Percentiles rank a stretch among this genome's conserved stretches.
Conservation (phyloP, 2,888 invertebrate species). For the Orthonevra nobilis region DNA sequence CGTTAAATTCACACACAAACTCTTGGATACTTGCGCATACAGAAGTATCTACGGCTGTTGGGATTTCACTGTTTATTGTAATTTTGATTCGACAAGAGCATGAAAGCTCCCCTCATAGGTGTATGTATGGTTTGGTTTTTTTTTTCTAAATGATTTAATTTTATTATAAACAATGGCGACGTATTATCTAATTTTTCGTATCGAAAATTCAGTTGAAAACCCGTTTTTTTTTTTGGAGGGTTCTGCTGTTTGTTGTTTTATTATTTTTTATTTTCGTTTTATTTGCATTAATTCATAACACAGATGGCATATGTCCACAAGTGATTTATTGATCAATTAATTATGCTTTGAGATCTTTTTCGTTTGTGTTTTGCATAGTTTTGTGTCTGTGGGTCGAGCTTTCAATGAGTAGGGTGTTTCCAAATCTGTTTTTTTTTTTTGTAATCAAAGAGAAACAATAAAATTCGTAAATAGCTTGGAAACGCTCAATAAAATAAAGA, state of each 20-base stretch:
- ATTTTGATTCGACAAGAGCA: constrained; percentile 4
- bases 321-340: constrained; percentile 61
- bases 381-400: constrained; percentile 9
- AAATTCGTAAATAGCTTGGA: constrained; percentile 7
- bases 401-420: constrained; percentile 5
- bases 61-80: background rate
- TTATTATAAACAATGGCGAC: constrained; percentile 30
- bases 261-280: constrained; percentile 2
- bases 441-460: constrained; percentile 11
- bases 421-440: constrained; percentile 3
- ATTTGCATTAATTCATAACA: constrained; percentile 47
- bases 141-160: constrained; percentile 30
- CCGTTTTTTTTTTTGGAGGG: no score
- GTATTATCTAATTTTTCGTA: constrained; percentile 22
- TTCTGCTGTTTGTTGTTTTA: no score
- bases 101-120: background rate
- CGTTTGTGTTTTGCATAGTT: constrained; percentile 15
- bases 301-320: constrained; percentile 41
- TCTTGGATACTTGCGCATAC: no score
- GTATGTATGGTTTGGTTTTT: background rate
- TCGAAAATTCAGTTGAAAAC: constrained; percentile 1
- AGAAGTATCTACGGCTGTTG: no score
- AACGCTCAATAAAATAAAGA: background rate
- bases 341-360: constrained; percentile 25
- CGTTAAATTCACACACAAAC: constrained; percentile 8